phyloP scores from a whole-genome alignment of 2,797 vertebrate genomes.

The Dendrocincla tyrannina region DNA sequence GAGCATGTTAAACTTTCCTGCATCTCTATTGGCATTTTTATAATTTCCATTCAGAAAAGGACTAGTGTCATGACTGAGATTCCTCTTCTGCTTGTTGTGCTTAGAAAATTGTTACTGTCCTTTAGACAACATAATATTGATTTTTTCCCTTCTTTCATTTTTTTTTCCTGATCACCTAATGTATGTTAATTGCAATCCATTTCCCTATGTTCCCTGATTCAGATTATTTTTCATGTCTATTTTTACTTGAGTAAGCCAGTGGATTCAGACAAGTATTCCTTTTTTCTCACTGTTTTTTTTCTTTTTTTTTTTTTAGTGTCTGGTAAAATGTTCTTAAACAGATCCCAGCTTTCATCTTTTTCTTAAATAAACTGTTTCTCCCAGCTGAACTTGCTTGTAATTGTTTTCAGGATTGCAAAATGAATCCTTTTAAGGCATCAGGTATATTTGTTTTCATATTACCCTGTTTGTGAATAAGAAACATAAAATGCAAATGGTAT shows the following conservation, averaged over 20 bases:
- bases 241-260: neutral
- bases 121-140: neutral
- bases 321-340: neutral
- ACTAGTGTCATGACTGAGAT: neutral
- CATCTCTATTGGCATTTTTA: neutral
- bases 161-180: neutral
- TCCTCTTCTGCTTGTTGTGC: neutral
- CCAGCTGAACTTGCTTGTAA: constrained; percentile 8
- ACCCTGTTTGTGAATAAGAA: constrained; percentile 7
- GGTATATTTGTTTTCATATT: constrained; percentile 35
- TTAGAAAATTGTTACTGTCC: neutral
- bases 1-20: neutral
- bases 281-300: neutral
- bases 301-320: neutral
- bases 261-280: neutral
- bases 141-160: neutral
- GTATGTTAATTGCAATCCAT: constrained; percentile 18
- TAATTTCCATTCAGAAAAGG: neutral
- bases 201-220: neutral
- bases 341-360: constrained; percentile 23
- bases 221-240: neutral
- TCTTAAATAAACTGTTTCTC: neutral
- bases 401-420: constrained; percentile 29
- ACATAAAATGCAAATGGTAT: constrained; percentile 11
- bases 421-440: constrained; percentile 6